These are phyloP conservation scores for Drosophila mercatorum DNA, from an alignment of 2,888 invertebrate genomes.

Conservation along the genomic window DNA sequence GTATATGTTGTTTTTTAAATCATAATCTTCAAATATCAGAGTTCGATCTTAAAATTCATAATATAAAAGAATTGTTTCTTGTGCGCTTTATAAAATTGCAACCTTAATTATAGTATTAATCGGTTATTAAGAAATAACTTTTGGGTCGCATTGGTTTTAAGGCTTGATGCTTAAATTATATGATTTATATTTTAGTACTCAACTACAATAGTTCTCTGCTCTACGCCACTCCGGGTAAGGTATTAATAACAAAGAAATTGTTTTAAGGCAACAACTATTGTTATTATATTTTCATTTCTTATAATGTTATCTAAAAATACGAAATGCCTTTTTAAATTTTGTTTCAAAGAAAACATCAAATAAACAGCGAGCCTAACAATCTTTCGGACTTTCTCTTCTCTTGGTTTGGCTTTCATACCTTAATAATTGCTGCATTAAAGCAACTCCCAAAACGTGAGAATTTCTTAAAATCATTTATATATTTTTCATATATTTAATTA, in stretches of 20 bases:
- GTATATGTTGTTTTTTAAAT: slow-evolving; percentile 2
- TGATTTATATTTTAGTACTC: slow-evolving; percentile 18
- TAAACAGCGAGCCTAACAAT: slow-evolving; percentile 3
- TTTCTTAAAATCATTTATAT: slow-evolving; percentile 5
- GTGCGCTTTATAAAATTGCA: slow-evolving; percentile 56
- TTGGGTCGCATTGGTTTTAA: slow-evolving; percentile 44
- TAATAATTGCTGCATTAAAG: slow-evolving; percentile 37
- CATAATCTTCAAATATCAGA: slow-evolving; percentile 16
- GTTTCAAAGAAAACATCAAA: slow-evolving; percentile 4
- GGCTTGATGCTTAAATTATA: slow-evolving; percentile 42
- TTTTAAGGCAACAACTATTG: slow-evolving; percentile 43
- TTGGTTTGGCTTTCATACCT: background rate
- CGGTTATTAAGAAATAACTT: slow-evolving; percentile 32
- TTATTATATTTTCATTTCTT: slow-evolving; percentile 3
- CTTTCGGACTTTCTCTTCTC: slow-evolving; percentile 5
- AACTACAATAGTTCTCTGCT: slow-evolving; percentile 1
- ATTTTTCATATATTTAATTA: slow-evolving; percentile 23
- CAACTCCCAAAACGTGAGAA: slow-evolving; percentile 37
- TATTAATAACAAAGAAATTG: slow-evolving; percentile 28
- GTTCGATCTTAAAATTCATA: slow-evolving; percentile 20
- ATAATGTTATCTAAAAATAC: slow-evolving; percentile 16
- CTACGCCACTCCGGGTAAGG: background rate
- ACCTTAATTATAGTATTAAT: slow-evolving; percentile 26
- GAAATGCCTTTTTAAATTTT: background rate
- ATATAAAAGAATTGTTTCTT: slow-evolving; percentile 59